Evolutionary conservation across 2,797 vertebrate genomes (phyloP).

Genomic region (Cephalopachus bancanus): DNA sequence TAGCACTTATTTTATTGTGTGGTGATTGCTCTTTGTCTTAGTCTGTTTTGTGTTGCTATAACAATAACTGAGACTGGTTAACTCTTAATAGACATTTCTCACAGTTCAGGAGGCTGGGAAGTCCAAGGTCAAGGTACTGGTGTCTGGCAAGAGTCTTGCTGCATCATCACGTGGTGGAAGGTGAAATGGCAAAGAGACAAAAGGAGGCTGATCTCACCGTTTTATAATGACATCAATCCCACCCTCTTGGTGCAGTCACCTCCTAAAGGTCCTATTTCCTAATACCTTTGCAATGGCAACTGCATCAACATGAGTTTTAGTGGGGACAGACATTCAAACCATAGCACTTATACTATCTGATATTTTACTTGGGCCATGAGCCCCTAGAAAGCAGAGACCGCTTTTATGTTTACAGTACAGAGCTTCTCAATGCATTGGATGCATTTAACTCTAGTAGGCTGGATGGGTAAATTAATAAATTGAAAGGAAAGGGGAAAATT

Average conservation of each 20-base stretch:
- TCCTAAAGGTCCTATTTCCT: neutral
- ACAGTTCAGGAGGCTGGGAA: neutral
- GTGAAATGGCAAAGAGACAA: neutral
- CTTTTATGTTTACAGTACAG: neutral
- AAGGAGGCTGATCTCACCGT: neutral
- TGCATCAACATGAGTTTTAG: neutral
- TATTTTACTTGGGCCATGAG: neutral
- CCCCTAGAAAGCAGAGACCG: neutral
- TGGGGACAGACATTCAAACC: neutral
- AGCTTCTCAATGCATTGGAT: neutral
- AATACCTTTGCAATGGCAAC: neutral
- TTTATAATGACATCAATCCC: neutral
- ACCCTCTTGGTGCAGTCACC: neutral
- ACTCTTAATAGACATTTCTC: neutral
- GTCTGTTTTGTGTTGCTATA: neutral
- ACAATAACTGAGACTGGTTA: neutral
- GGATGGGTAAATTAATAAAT: neutral
- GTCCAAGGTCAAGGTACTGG: neutral
- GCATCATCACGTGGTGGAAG: neutral
- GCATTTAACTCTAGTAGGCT: neutral
- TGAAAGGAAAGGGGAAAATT: neutral
- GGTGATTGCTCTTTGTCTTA: neutral
- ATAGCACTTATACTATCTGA: neutral
- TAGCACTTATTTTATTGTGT: neutral
- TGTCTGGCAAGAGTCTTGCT: neutral